Evolutionary conservation across 2,113 vertebrate genomes (phyloP).

Genomic region (Hiodon tergisus): DNA sequence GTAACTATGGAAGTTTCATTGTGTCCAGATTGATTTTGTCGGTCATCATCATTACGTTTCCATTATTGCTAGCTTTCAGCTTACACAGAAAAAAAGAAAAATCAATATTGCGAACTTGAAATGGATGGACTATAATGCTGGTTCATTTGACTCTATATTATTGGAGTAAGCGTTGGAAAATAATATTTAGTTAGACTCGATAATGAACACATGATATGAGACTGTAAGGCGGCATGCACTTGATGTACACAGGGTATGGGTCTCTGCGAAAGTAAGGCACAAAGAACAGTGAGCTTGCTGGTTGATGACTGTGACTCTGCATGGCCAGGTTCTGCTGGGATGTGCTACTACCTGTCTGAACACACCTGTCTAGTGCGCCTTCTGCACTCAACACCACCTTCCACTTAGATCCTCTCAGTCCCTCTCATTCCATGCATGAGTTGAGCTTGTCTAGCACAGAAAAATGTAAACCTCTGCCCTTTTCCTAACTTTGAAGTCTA

Average conservation of each 20-base stretch:
- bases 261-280: background rate
- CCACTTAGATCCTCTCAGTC: constrained; percentile 63
- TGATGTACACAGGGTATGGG: background rate
- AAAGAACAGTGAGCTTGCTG: background rate
- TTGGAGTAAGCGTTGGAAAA: too few species aligned
- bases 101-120: background rate
- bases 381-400: constrained; percentile 64
- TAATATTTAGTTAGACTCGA: background rate
- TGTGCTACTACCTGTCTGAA: constrained; percentile 65
- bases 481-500: constrained; percentile 54
- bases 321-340: constrained; percentile 43
- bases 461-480: constrained; percentile 52
- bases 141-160: background rate
- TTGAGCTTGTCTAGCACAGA: constrained; percentile 56
- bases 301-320: background rate
- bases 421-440: constrained; percentile 67
- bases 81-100: background rate
- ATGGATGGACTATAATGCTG: background rate
- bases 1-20: too few species aligned
- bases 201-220: background rate
- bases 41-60: too few species aligned
- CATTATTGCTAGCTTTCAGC: background rate
- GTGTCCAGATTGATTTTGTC: too few species aligned
- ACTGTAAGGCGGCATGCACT: background rate
- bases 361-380: constrained; percentile 3